Evolutionary conservation across 1,140 invertebrate genomes (phyloP), one percentile per base, ranked within the genome.

Genomic region (Drosophila lowei): DNA sequence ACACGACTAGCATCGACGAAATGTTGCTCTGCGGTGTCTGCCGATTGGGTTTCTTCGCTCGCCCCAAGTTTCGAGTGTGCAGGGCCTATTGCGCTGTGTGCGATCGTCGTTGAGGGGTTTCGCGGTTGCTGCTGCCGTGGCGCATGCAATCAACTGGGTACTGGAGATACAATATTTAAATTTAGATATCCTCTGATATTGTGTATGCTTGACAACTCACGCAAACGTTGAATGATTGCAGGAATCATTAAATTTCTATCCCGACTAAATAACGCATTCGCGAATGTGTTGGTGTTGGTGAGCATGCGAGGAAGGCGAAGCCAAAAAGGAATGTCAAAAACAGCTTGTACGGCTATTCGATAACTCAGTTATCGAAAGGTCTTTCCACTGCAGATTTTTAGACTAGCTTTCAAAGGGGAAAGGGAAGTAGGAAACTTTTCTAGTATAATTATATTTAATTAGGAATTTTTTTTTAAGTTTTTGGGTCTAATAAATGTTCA

Each of bases 181-280:
- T 58, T 49, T 63, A 46, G 30, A 42, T 44, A 44, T 34, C 21
- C 21, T 18, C 4, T 53, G 16, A 52, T 23, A 52, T 60, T 41
- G 13, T 64, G 44, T 63, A 47, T 68, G 52, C 78, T 72, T 73
- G 75, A 58, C 75, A 79, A 85, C 80, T 84, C 63, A 84, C 80
- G 72, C 56, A 73, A 84, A 73, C 72, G 62, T 59, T 77, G 49
- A 61, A 72, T 65, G 56, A 73, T 83, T 77, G 21, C 46, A 43
- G 50, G 25, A 71, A 64, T 67, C 57, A 66, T 74, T 66, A 38
- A 38, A 58, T 63, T 71, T 75, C 49, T 70, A 18, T 64, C 58
- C 73, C 68, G 72, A 77, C 28, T 63, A 63, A 64, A 64, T 60
- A 65, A 65, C 11, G 34, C 34, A 38, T 38, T 38, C 34, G 50